Conservation (phyloP, 2,888 invertebrate genomes). For the Thyatira batis region DNA sequence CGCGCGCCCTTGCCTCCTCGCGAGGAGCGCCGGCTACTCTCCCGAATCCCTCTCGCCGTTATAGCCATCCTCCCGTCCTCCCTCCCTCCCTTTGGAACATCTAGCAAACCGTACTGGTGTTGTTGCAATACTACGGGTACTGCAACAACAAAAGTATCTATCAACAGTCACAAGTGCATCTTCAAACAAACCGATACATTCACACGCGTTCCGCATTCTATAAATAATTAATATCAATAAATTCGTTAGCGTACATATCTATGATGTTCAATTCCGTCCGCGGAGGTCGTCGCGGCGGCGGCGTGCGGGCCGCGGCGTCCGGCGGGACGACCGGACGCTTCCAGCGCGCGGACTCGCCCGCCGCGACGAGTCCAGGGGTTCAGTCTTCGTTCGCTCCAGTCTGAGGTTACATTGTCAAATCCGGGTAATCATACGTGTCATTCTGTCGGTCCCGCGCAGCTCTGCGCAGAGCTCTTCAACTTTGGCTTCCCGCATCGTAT, state of each 20-base stretch:
- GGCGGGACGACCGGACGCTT: not conserved
- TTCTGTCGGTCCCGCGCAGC: not conserved
- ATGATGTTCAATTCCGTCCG: not conserved
- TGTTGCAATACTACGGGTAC: not conserved
- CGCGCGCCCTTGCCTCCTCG: too few species aligned
- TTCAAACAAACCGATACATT: not conserved
- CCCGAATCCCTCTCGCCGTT: too few species aligned
- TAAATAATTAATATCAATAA: slow-evolving; percentile 29
- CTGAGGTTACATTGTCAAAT: not conserved
- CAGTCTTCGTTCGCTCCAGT: not conserved
- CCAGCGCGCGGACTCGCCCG: not conserved
- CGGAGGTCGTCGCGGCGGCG: not conserved
- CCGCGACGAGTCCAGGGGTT: not conserved
- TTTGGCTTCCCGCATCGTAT: too few species aligned
- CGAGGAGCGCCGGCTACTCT: too few species aligned
- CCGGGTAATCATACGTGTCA: not conserved
- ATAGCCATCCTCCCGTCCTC: too few species aligned
- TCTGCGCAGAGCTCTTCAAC: not conserved
- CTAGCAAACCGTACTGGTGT: not conserved
- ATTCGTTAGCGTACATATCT: slow-evolving; percentile 27
- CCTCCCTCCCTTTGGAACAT: too few species aligned
- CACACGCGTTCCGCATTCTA: not conserved
- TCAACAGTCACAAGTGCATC: not conserved
- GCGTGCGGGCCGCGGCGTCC: not conserved
- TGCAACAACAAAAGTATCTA: too few species aligned